Conservation (phyloP, 2,888 invertebrate species). For the Pelosia muscerda region DNA sequence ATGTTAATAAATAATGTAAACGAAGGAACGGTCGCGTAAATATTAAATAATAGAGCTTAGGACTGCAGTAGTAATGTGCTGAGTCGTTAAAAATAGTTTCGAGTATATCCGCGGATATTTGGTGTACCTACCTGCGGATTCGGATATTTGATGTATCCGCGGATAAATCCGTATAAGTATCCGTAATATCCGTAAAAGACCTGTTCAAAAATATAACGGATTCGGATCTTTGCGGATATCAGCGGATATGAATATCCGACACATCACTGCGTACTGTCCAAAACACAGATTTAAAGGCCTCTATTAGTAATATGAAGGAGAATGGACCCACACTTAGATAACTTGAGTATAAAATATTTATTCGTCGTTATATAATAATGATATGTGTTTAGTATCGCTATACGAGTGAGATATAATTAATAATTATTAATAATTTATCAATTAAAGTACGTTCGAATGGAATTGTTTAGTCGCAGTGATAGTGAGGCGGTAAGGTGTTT, state of each 20-base stretch:
- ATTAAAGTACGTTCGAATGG: constrained; percentile 20
- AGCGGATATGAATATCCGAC: not conserved
- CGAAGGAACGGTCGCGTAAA: too few species aligned
- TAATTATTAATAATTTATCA: constrained; percentile 19
- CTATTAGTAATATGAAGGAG: not conserved
- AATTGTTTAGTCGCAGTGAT: constrained; percentile 24
- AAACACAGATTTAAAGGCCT: not conserved
- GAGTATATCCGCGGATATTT: too few species aligned
- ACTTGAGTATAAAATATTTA: constrained; percentile 56
- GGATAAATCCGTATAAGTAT: too few species aligned
- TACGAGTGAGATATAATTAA: constrained; percentile 45
- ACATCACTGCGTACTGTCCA: not conserved
- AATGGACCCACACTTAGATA: constrained; percentile 26
- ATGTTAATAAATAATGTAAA: not conserved
- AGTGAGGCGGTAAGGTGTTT: not conserved
- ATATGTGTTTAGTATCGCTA: constrained; percentile 47
- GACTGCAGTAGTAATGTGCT: too few species aligned
- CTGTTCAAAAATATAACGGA: not conserved
- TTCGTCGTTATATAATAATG: constrained; percentile 53
- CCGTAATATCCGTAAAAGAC: not conserved
- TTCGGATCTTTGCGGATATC: not conserved
- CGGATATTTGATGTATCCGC: not conserved
- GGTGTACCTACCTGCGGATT: not conserved
- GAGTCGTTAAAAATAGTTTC: too few species aligned
- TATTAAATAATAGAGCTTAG: too few species aligned